Base-by-base conservation (phyloP, 2,888 invertebrate genomes). In the Parascotia fuliginaria region DNA sequence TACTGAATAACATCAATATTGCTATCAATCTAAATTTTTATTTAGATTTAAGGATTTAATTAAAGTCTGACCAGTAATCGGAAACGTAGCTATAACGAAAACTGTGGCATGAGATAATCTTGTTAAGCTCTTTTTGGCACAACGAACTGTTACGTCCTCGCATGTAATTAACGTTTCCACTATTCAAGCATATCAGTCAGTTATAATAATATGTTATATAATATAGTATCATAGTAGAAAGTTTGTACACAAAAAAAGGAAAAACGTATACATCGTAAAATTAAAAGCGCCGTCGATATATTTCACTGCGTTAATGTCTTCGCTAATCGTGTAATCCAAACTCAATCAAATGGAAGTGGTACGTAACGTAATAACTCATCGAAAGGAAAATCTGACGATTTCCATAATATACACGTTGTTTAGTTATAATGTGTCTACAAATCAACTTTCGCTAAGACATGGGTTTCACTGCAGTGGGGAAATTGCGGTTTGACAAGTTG, bases 381-480 rank as follows among this genome's bases (percentile, higher is more conserved):
- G 67, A 72, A 77, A 79, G 76, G 78, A 81, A 85, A 84, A 85
- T 75, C 73, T 59, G 50, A 19, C 57, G 61, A 79, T 83, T 82
- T 81, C 78, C 82, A 86, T 83, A 80, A 79, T 74, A 63, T 67
- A 74, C 73, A 70, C 71, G 70, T 72, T 74, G 71, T 72, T 75
- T 73, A n/a, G n/a, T n/a, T n/a, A 74, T 75, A 72, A 78, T 75
- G 70, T 72, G 66, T 64, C 65, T 68, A 61, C 36, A 62, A 69
- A 65, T 71, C 74, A 67, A 87, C 89, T 89, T 90, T 89, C 88
- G 77, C 87, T 76, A 61, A 65, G 65, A 66, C 65, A 70, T 65
- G 73, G 55, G 60, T 70, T 70, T 69, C 71, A 58, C 71, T 46
- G 37, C 41, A 42, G 44, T 41, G 56, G 63, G 68, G 61, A 64